phyloP scores from a whole-genome alignment of 2,113 vertebrate species.

The Galeopterus variegatus region DNA sequence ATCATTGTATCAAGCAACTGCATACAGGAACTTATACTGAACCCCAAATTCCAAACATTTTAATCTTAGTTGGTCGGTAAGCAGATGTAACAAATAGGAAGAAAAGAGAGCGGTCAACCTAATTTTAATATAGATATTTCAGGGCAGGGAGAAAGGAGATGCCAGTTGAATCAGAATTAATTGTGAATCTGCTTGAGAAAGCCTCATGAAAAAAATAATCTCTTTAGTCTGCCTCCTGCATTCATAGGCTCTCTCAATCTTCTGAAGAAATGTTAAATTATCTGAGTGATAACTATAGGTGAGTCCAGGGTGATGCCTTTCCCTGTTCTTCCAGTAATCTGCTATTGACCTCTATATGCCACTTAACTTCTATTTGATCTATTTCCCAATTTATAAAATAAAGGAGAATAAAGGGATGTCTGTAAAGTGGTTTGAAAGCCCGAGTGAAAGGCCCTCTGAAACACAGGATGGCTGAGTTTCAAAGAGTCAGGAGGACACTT shows the following conservation, averaged over 20 bases:
- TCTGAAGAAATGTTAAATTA: constrained; percentile 67
- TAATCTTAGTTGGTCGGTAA: neutral
- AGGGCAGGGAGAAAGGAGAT: neutral
- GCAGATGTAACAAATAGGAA: constrained; percentile 17
- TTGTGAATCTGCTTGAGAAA: constrained; percentile 46
- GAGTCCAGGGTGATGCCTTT: constrained; percentile 39
- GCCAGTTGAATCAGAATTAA: neutral
- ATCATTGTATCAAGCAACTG: neutral
- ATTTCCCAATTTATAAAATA: constrained; percentile 78
- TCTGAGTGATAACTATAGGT: constrained; percentile 42
- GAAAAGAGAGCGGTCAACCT: neutral
- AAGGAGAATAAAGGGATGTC: constrained; percentile 74
- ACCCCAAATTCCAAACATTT: constrained; percentile 14
- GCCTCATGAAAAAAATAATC: constrained; percentile 32
- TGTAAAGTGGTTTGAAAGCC: constrained; percentile 66
- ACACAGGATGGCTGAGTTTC: constrained; percentile 65
- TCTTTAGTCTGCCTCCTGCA: constrained; percentile 30
- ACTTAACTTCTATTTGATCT: constrained; percentile 81
- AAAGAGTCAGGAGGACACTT: constrained; percentile 66
- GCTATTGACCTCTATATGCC: constrained; percentile 59
- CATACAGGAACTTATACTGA: neutral
- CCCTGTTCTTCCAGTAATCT: constrained; percentile 60
- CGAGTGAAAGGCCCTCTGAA: constrained; percentile 60
- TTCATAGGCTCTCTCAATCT: constrained; percentile 1
- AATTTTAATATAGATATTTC: constrained; percentile 27